Conservation (phyloP, 2,113 vertebrate species). For the Bubo scandiacus region DNA sequence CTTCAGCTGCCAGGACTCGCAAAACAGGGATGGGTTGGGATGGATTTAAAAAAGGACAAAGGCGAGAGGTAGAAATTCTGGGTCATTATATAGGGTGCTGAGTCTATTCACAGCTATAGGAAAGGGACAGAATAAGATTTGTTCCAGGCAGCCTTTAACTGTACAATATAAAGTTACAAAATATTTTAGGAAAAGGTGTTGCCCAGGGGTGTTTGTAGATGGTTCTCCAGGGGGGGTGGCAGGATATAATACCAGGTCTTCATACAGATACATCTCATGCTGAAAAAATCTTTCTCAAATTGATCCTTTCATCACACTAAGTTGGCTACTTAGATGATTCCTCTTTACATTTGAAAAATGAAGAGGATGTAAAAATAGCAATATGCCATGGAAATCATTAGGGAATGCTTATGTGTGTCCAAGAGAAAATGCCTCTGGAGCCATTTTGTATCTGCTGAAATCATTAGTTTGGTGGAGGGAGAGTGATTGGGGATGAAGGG, state of each 20-base stretch:
- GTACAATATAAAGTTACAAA: background rate
- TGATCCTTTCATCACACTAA: slow-evolving; percentile 12
- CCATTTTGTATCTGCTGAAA: slow-evolving; percentile 9
- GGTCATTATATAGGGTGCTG: background rate
- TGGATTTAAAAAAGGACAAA: background rate
- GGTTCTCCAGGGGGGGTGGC: background rate
- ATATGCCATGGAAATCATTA: slow-evolving; percentile 20
- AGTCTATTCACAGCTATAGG: background rate
- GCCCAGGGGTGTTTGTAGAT: background rate
- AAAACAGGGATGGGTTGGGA: background rate
- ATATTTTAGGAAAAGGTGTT: slow-evolving; percentile 14
- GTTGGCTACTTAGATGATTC: background rate
- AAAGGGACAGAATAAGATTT: background rate
- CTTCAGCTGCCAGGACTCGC: background rate
- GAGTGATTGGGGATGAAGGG: background rate
- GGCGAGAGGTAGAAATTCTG: background rate
- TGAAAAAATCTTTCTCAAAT: slow-evolving; percentile 35
- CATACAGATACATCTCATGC: background rate
- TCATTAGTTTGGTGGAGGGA: background rate
- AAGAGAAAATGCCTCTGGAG: slow-evolving; percentile 17
- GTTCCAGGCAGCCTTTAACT: background rate
- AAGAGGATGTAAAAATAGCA: slow-evolving; percentile 34
- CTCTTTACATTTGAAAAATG: slow-evolving; percentile 10
- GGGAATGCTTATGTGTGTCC: background rate
- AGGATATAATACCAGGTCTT: background rate